Evolutionary conservation across 2,888 invertebrate genomes (phyloP), one percentile per base, ranked within the genome.

Genomic region (Idaea dimidiata): DNA sequence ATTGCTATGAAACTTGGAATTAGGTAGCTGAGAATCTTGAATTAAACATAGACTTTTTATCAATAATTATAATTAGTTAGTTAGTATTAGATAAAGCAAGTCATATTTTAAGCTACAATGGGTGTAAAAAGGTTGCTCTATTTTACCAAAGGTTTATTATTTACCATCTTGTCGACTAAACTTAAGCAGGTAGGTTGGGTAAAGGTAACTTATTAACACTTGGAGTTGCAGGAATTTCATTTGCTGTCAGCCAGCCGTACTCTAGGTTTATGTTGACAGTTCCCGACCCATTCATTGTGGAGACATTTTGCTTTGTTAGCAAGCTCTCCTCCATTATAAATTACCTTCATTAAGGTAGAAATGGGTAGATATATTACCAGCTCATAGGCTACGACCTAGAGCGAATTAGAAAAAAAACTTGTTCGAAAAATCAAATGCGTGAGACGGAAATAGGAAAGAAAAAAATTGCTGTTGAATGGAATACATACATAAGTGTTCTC

Each of bases 161-260:
- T 24, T 24, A 43, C 43, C 14, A 43, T 14, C 43, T 14, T 8
- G 43, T 43, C 14, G 14, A 43, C 43, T 43, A 0, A 43, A 43
- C 10, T 10, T 43, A 43, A 10, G 43, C 43, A 43, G 43, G 43
- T 43, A 43, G 43, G 14, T 43, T 6, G 10, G 0, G 43, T 7
- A 10, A 43, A 43, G 43, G 43, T 43, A 43, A 43, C 43, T 43
- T 43, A 43, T 43, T 43, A 43, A 43, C 43, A 43, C 43, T 43
- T 43, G 43, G 10, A 43, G 43, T 43, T 8, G 10, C 43, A 59
- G 64, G 67, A 67, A 69, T 69, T 69, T 69, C 64, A 67, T 67
- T 67, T 63, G 54, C 60, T 43, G 59, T 67, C 61, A 32, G 59
- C 60, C 59, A 17, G n/a, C 59, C 61, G 57, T 55, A 6, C 32